Percentiles rank a stretch among this genome's conserved stretches.
Conservation (phyloP, 37 sponge, comb jelly and placozoan genomes). For the Amphimedon queenslandica region DNA sequence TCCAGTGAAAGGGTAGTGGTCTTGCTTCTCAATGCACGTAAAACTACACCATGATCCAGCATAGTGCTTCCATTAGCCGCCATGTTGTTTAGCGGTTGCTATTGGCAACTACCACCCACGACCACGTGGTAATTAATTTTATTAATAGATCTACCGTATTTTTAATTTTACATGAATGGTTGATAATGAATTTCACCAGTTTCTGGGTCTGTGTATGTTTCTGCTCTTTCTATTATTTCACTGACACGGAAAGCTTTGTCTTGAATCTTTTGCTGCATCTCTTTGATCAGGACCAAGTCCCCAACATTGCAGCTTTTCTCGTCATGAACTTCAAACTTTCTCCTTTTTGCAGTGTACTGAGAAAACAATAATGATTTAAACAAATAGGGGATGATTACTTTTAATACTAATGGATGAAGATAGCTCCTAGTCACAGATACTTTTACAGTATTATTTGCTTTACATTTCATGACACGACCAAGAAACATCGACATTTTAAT, state of each 20-base stretch:
- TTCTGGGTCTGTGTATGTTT: constrained; percentile 25
- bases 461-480: background rate
- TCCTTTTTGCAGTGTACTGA: constrained; percentile 13
- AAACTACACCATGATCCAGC: background rate
- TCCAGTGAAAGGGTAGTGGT: constrained; percentile 30
- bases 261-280: constrained; percentile 61
- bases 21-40: background rate
- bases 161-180: background rate
- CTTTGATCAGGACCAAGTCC: constrained; percentile 70
- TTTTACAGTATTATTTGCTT: constrained; percentile 63
- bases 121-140: background rate
- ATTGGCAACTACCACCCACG: background rate
- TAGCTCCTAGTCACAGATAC: constrained; percentile 63
- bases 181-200: constrained; percentile 6
- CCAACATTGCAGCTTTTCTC: constrained; percentile 65
- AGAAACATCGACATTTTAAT: background rate
- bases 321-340: constrained; percentile 77
- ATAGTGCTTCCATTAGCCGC: background rate
- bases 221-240: constrained; percentile 64
- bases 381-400: constrained; percentile 35
- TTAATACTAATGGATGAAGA: constrained; percentile 74
- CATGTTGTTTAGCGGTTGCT: background rate
- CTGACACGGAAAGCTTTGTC: constrained; percentile 57
- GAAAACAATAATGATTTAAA: background rate
- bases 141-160: background rate